phyloP scores from a whole-genome alignment of 2,797 vertebrate genomes.

The Argya squamiceps region DNA sequence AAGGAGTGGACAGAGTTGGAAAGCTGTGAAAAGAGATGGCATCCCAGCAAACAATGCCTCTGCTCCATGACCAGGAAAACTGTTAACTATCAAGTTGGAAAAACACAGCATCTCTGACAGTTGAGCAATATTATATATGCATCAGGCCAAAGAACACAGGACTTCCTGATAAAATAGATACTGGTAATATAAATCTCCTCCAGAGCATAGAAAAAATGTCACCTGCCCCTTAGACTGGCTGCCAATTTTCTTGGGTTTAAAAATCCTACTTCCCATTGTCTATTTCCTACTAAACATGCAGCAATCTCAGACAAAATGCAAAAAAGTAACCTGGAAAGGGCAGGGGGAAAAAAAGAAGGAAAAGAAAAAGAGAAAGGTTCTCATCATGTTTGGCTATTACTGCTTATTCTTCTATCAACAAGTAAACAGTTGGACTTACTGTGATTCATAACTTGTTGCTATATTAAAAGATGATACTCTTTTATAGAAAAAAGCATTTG shows the following conservation, averaged over 20 bases:
- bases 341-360: fast-evolving
- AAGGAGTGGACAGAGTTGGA: neutral
- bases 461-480: neutral
- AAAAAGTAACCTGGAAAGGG: neutral
- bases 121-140: neutral
- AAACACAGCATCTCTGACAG: fast-evolving
- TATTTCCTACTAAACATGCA: neutral
- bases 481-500: neutral
- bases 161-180: neutral
- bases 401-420: neutral
- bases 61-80: neutral
- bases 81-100: neutral
- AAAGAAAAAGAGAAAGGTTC: neutral
- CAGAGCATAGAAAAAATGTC: neutral
- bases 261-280: neutral
- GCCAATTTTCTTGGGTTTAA: neutral
- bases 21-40: neutral
- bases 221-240: neutral
- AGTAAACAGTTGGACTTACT: neutral
- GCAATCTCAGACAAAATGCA: neutral
- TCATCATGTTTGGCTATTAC: neutral
- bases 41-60: neutral
- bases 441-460: neutral
- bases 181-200: neutral
- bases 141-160: neutral